phyloP scores from a whole-genome alignment of 2,797 vertebrate genomes.

The Trachops cirrhosus region DNA sequence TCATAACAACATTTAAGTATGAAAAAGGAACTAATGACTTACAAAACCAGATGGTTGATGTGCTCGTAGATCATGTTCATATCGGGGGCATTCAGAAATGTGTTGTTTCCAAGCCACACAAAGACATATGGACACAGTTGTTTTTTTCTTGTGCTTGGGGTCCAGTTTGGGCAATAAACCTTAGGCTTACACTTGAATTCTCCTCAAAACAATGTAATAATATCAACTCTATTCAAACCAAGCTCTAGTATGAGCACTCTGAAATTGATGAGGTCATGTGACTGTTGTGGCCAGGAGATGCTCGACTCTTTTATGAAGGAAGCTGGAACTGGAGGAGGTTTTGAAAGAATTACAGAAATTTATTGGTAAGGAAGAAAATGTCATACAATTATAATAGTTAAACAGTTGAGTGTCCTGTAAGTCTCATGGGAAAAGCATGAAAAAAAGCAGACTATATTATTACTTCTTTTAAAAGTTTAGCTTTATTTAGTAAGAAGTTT shows the following conservation, averaged over 20 bases:
- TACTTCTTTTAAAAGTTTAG: neutral
- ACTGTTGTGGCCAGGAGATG: neutral
- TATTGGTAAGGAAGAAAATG: neutral
- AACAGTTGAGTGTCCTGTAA: neutral
- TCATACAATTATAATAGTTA: neutral
- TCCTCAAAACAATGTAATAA: neutral
- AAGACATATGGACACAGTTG: neutral
- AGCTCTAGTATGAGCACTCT: neutral
- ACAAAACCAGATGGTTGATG: neutral
- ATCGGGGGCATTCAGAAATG: neutral
- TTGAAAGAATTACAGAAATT: neutral
- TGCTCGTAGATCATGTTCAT: neutral
- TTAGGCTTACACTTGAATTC: neutral
- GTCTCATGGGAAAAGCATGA: neutral
- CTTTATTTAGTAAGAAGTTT: neutral
- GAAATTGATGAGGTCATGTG: neutral
- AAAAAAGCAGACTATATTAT: neutral
- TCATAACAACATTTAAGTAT: conserved; percentile 1
- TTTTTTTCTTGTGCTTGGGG: neutral
- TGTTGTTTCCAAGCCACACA: neutral
- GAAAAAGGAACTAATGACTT: neutral
- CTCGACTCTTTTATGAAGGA: neutral
- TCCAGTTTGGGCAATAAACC: neutral
- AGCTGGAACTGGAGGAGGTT: neutral
- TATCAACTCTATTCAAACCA: neutral